These are phyloP conservation scores for Drosophila birchii DNA, from an alignment of 2,888 invertebrate species.

Conservation along the genomic window DNA sequence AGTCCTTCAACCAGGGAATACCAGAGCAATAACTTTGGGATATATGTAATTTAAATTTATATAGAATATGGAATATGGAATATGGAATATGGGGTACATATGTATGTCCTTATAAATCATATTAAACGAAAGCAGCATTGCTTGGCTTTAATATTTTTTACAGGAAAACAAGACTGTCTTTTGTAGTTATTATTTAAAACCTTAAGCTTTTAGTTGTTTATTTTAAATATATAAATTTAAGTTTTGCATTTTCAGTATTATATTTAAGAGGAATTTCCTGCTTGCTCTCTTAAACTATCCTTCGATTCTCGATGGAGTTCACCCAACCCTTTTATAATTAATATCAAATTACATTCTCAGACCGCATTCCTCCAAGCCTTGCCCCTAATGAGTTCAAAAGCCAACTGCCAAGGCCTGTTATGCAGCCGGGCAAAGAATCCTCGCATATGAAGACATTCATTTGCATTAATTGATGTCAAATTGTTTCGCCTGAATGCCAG, in stretches of 20 bases:
- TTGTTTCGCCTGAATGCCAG: constrained; percentile 49
- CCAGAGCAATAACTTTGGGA: background rate
- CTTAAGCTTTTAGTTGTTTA: too few species aligned
- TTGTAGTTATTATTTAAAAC: background rate
- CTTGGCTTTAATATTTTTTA: background rate
- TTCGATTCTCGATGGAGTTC: background rate
- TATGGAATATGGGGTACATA: too few species aligned
- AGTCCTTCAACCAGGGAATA: background rate
- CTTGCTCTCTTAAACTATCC: background rate
- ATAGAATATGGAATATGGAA: too few species aligned
- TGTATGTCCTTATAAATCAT: background rate
- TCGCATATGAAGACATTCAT: constrained; percentile 55
- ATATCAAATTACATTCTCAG: constrained; percentile 43
- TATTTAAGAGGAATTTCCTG: too few species aligned
- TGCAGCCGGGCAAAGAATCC: constrained; percentile 34
- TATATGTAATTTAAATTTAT: background rate
- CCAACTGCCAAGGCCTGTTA: constrained; percentile 11
- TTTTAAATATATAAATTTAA: too few species aligned
- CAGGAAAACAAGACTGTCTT: background rate
- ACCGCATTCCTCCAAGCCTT: constrained; percentile 22
- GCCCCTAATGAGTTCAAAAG: constrained; percentile 38
- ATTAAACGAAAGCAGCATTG: background rate
- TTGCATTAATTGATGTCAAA: constrained; percentile 56
- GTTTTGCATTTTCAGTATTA: background rate
- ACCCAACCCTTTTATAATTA: constrained; percentile 26